Evolutionary conservation across 2,888 invertebrate species (phyloP), one percentile per base, ranked within the genome.

Genomic region (Platypus cylindrus): DNA sequence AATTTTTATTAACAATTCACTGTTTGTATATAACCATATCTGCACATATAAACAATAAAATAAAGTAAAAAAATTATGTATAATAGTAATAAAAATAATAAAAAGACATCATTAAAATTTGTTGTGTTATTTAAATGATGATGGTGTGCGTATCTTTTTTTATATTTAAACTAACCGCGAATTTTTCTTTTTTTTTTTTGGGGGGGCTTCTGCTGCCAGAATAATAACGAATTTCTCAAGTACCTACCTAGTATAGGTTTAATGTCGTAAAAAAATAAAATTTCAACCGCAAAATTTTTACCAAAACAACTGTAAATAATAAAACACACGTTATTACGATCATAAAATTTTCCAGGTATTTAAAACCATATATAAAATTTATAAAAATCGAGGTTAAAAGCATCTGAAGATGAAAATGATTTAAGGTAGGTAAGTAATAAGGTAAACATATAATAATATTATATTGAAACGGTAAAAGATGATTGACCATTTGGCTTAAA

Each of bases 161-260:
- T 11, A 30, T 13, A 18, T 30, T 30, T 18, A 30, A 17, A 29
- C 18, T 17, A 30, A 30, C 25, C 35, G 29, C 30, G 30, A 17
- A 24, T 24, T n/a, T 35, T 35, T n/a, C n/a, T n/a, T n/a, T n/a
- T n/a, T n/a, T n/a, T n/a, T n/a, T n/a, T n/a, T n/a, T n/a, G n/a
- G n/a, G n/a, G n/a, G n/a, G n/a, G n/a, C n/a, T n/a, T n/a, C 35
- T 30, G 30, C n/a, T n/a, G n/a, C 14, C 30, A 17, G 29, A 37
- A 32, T 37, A 37, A 37, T 37, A 37, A 37, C 30, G 14, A 32
- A 32, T 26, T 37, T n/a, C n/a, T n/a, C n/a, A n/a, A n/a, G n/a
- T n/a, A n/a, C n/a, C n/a, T n/a, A n/a, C n/a, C n/a, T n/a, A n/a
- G n/a, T n/a, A n/a, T n/a, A n/a, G n/a, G n/a, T n/a, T 37, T 33